Evolutionary conservation across 2,888 invertebrate species (phyloP).

Genomic region (Nesidiocoris tenuis): DNA sequence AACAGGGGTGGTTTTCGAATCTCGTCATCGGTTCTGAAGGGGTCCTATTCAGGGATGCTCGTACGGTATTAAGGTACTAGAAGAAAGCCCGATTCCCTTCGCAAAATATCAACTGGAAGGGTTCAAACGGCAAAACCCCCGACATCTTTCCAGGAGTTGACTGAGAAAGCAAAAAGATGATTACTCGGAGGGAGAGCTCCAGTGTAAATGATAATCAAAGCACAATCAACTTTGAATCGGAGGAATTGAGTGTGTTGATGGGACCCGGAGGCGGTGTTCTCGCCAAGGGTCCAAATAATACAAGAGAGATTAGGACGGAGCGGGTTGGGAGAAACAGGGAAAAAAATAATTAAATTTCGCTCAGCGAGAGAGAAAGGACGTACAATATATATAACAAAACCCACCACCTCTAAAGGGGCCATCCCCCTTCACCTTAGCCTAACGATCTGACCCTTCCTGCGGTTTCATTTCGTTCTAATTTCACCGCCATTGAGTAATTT

Average conservation of each 20-base stretch:
- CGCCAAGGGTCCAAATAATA: conserved; percentile 1
- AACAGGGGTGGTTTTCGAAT: not conserved
- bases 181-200: not conserved
- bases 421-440: conserved; percentile 13
- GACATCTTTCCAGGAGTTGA: not conserved
- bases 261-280: not conserved
- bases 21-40: not conserved
- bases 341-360: conserved; percentile 33
- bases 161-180: too few relatives aligned
- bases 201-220: conserved; percentile 2
- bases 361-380: conserved; percentile 15
- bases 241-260: conserved; percentile 2
- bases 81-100: not conserved
- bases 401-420: not conserved
- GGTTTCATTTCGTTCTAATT: conserved; percentile 37
- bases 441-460: not conserved
- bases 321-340: not conserved
- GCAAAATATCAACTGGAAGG: not conserved
- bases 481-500: conserved; percentile 39
- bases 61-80: not conserved
- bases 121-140: not conserved
- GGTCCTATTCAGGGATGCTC: not conserved
- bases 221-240: conserved; percentile 12
- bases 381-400: conserved; percentile 35
- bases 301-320: conserved; percentile 19